These are phyloP conservation scores for Thecocarcelia acutangulata DNA, from an alignment of 2,888 invertebrate genomes.

Conservation along the genomic window DNA sequence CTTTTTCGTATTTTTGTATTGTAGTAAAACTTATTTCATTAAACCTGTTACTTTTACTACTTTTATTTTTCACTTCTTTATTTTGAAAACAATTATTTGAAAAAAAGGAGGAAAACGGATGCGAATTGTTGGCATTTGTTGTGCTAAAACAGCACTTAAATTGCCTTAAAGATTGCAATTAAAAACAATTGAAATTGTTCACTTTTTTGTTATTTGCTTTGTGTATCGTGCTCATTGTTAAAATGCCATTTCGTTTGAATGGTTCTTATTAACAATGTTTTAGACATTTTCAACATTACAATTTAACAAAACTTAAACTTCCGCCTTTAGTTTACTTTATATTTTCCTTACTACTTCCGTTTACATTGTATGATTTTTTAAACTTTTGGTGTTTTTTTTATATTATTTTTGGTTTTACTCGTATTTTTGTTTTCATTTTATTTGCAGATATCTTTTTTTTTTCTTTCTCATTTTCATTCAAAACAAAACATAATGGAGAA, in stretches of 20 bases:
- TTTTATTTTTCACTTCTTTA: background rate
- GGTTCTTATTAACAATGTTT: conserved; percentile 55
- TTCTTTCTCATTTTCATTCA: conserved; percentile 2
- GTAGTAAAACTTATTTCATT: background rate
- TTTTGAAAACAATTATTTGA: background rate
- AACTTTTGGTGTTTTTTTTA: background rate
- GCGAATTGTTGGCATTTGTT: conserved; percentile 6
- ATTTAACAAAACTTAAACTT: conserved; percentile 60
- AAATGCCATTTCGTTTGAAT: conserved; percentile 33
- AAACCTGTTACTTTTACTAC: conserved; percentile 8
- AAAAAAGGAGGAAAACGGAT: too few species aligned
- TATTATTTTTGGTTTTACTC: background rate
- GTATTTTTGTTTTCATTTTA: conserved; percentile 9
- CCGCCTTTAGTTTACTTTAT: conserved; percentile 57
- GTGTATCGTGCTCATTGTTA: conserved; percentile 1
- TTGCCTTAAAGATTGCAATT: conserved; percentile 47
- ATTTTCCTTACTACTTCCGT: conserved; percentile 61
- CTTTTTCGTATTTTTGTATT: background rate
- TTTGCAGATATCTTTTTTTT: conserved; percentile 19
- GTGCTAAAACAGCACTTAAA: conserved; percentile 27
- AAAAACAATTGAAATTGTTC: conserved; percentile 51
- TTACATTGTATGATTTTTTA: conserved; percentile 25
- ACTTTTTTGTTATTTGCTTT: conserved; percentile 23
- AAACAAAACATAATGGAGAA: conserved; percentile 48
- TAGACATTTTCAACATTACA: conserved; percentile 55